Conservation (phyloP, 2,113 vertebrate species). For the Vulpes vulpes region DNA sequence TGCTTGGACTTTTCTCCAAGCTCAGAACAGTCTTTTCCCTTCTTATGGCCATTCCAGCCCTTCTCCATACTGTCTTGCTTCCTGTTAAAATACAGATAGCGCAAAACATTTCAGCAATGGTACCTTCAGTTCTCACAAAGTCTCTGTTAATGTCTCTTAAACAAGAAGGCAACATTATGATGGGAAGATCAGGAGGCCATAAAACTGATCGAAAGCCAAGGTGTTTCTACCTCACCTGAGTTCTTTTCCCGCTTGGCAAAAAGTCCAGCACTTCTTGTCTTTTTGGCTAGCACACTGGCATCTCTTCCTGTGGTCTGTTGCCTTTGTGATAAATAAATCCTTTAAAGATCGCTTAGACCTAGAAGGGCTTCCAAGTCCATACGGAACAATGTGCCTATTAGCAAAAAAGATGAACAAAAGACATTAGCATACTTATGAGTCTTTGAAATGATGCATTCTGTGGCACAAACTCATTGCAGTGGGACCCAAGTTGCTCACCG, state of each 20-base stretch:
- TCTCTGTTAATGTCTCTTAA: background rate
- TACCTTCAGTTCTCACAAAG: background rate
- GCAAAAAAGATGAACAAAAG: constrained; percentile 67
- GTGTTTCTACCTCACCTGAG: constrained; percentile 83
- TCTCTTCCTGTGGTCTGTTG: constrained; percentile 80
- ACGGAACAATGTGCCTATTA: constrained; percentile 94
- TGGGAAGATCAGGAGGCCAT: background rate
- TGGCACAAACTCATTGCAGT: constrained; percentile 35
- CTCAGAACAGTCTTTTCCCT: constrained; percentile 78
- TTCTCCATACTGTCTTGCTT: constrained; percentile 85
- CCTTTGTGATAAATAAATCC: constrained; percentile 74
- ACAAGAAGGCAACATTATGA: background rate
- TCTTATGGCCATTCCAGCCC: constrained; percentile 51
- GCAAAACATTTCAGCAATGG: constrained; percentile 61
- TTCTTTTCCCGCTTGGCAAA: constrained; percentile 90
- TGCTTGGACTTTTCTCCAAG: constrained; percentile 78
- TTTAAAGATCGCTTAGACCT: constrained; percentile 91
- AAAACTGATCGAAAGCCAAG: background rate
- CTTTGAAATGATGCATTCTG: constrained; percentile 48
- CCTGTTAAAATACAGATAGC: constrained; percentile 77
- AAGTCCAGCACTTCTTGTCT: constrained; percentile 92
- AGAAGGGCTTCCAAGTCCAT: constrained; percentile 94
- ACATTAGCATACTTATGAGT: constrained; percentile 55
- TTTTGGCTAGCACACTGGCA: constrained; percentile 90
- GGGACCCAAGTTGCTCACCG: background rate